These are phyloP conservation scores for Drosophila sulfurigaster DNA, from an alignment of 1,140 invertebrate species.

Conservation along the genomic window DNA sequence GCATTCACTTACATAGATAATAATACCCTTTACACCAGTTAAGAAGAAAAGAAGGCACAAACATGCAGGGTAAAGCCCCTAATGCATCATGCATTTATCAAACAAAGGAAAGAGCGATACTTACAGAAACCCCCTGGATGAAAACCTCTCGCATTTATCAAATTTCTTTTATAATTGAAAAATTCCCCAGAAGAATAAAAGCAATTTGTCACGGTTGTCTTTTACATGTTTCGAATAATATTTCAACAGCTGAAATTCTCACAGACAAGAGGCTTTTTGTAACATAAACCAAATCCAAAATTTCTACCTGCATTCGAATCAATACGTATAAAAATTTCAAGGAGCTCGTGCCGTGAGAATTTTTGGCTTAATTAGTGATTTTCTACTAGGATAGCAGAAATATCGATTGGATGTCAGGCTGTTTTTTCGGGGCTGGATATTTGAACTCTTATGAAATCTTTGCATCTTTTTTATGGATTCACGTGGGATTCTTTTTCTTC, in stretches of 20 bases:
- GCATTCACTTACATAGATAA: neutral
- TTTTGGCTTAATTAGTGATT: conserved; percentile 49
- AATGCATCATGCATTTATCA: neutral
- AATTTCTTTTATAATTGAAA: conserved; percentile 16
- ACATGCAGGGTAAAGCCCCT: neutral
- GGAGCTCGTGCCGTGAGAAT: conserved; percentile 44
- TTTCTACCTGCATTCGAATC: conserved; percentile 7
- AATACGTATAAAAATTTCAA: conserved; percentile 16
- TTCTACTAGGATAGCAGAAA: conserved; percentile 45
- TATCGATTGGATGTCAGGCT: neutral
- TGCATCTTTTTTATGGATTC: conserved; percentile 40
- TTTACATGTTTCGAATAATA: conserved; percentile 1
- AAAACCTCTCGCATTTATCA: conserved; percentile 5
- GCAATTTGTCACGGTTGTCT: conserved; percentile 11
- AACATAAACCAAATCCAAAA: conserved; percentile 5
- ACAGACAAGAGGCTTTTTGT: conserved; percentile 8
- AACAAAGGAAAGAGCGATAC: neutral
- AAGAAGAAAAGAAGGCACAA: neutral
- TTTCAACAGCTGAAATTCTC: neutral
- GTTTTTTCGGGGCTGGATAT: conserved; percentile 19
- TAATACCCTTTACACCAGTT: neutral
- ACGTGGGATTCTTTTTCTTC: conserved; percentile 14
- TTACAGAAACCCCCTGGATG: neutral
- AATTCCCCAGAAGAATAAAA: conserved; percentile 5
- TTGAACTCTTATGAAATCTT: conserved; percentile 36